A percentile compares a stretch with the other conserved stretches of the same genome.
Evolutionary conservation across 2,888 invertebrate species (phyloP).

Genomic region (Xanthorhoe designata): DNA sequence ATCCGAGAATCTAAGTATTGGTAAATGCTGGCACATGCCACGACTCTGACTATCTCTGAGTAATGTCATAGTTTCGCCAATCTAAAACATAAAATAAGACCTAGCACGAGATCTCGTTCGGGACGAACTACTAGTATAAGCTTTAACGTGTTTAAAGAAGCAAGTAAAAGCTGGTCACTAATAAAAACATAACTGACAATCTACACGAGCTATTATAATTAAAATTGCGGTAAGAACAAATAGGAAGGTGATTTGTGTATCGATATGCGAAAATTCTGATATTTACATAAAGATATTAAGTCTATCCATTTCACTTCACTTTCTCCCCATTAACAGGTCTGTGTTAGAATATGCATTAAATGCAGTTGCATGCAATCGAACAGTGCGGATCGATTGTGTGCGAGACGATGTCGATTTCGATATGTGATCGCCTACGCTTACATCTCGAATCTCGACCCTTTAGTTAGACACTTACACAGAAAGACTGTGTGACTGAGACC

Average conservation of each 20-base stretch:
- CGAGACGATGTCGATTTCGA: constrained; percentile 61
- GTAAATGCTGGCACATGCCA: background rate
- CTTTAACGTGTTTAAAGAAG: background rate
- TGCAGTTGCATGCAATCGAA: constrained; percentile 37
- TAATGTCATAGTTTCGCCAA: background rate
- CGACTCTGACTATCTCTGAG: background rate
- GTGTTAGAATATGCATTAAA: constrained; percentile 39
- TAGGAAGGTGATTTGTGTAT: constrained; percentile 21
- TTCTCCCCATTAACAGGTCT: constrained; percentile 40
- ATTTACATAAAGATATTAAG: constrained; percentile 6
- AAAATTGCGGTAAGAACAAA: constrained; percentile 14
- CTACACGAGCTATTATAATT: constrained; percentile 18
- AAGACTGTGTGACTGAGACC: background rate
- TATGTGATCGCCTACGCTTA: constrained; percentile 69
- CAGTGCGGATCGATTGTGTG: constrained; percentile 67
- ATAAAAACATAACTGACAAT: background rate
- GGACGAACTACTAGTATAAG: background rate
- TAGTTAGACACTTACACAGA: constrained; percentile 44
- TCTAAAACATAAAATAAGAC: background rate
- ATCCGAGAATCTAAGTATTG: background rate
- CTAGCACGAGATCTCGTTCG: too few relatives aligned
- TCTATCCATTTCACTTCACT: constrained; percentile 31
- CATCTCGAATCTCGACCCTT: constrained; percentile 17
- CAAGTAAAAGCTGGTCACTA: background rate
- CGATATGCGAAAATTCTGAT: constrained; percentile 30